phyloP scores from a whole-genome alignment of 37 sponge, comb jelly and placozoan genomes.

The Aplysina aerophoba region DNA sequence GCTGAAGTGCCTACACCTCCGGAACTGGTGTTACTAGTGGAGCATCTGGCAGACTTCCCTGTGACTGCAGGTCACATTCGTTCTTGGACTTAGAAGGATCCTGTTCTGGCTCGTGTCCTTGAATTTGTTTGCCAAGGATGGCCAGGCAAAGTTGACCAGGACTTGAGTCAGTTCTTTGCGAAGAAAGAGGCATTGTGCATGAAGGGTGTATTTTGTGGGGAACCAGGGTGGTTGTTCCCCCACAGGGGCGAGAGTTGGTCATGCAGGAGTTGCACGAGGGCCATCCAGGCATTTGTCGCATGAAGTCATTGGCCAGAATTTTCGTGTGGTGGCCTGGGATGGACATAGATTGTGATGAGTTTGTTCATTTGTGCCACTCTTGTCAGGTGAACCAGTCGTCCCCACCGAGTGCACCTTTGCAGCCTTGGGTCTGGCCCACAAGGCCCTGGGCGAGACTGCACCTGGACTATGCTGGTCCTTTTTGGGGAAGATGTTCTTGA shows the following conservation, averaged over 20 bases:
- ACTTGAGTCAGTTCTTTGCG: neutral
- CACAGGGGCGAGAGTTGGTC: neutral
- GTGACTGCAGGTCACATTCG: neutral
- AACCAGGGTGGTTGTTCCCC: constrained; percentile 27
- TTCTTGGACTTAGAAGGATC: neutral
- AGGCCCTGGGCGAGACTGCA: neutral
- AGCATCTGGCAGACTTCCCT: neutral
- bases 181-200: neutral
- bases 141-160: neutral
- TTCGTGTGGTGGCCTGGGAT: constrained; percentile 41
- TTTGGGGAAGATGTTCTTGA: neutral
- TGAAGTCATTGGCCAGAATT: constrained; percentile 31
- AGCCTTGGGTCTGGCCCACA: neutral
- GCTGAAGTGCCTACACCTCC: neutral
- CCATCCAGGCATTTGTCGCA: constrained; percentile 21
- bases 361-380: neutral
- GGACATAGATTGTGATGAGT: constrained; percentile 26
- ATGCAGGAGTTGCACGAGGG: constrained; percentile 21
- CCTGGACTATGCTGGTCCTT: neutral
- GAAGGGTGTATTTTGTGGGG: constrained; percentile 47
- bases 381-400: constrained; percentile 1
- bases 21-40: constrained; percentile 5
- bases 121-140: constrained; percentile 1
- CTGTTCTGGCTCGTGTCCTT: neutral
- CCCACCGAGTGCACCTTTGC: constrained; percentile 22